Conservation (phyloP, 2,888 invertebrate species). For the Tryphoninae sp. region DNA sequence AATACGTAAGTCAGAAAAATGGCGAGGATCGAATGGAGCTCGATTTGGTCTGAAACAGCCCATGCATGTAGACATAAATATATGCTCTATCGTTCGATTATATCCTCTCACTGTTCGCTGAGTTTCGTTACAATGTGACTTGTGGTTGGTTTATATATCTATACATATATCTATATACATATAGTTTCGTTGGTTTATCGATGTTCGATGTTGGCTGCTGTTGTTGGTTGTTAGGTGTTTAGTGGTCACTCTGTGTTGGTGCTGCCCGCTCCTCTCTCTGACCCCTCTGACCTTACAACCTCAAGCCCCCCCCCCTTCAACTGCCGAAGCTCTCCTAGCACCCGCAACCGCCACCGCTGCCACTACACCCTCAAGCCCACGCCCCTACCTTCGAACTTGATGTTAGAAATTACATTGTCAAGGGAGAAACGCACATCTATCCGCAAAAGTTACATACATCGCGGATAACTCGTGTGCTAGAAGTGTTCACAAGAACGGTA, state of each 20-base stretch:
- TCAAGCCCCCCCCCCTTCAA: slow-evolving; percentile 39
- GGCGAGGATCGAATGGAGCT: background rate
- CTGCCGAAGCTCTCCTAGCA: slow-evolving; percentile 69
- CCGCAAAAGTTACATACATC: slow-evolving; percentile 5
- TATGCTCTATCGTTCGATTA: slow-evolving; percentile 72
- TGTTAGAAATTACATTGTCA: slow-evolving; percentile 73
- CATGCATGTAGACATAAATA: slow-evolving; percentile 48
- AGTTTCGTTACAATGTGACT: slow-evolving; percentile 79
- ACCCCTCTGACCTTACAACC: slow-evolving; percentile 45
- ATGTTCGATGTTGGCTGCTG: slow-evolving; percentile 80
- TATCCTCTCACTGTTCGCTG: slow-evolving; percentile 78
- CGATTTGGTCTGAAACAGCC: slow-evolving; percentile 25
- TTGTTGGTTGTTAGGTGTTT: slow-evolving; percentile 81
- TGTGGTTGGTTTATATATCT: slow-evolving; percentile 76
- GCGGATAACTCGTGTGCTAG: slow-evolving; percentile 6
- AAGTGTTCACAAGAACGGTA: slow-evolving; percentile 58
- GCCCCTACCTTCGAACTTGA: slow-evolving; percentile 71
- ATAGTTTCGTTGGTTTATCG: slow-evolving; percentile 79
- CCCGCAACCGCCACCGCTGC: slow-evolving; percentile 65
- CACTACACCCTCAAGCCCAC: slow-evolving; percentile 65
- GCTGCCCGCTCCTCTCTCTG: slow-evolving; percentile 65
- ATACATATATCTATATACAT: slow-evolving; percentile 32
- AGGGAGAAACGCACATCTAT: slow-evolving; percentile 39
- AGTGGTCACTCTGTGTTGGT: slow-evolving; percentile 80
- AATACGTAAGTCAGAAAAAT: background rate